These are phyloP conservation scores for Ips nitidus DNA, from an alignment of 1,140 invertebrate genomes.

Conservation along the genomic window DNA sequence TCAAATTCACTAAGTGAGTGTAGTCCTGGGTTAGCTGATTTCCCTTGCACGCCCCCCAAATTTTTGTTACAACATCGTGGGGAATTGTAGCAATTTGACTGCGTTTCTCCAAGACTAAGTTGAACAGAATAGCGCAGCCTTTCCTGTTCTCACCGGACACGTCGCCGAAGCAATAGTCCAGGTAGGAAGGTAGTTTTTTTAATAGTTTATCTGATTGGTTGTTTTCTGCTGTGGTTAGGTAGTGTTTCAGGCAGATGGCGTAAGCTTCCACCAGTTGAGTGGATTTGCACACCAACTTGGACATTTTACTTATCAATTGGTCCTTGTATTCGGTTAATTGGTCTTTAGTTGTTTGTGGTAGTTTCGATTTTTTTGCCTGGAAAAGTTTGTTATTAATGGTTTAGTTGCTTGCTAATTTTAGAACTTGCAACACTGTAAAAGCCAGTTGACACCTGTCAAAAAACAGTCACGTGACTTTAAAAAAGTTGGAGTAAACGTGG, in stretches of 20 bases:
- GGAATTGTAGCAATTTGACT: constrained; percentile 32
- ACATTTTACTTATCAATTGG: constrained; percentile 21
- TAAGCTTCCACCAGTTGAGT: constrained; percentile 27
- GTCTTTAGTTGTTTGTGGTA: constrained; percentile 13
- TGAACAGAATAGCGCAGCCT: constrained; percentile 40
- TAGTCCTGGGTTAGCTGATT: constrained; percentile 37
- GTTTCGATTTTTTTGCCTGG: constrained; percentile 41
- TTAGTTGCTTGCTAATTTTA: no score
- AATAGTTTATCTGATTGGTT: constrained; percentile 12
- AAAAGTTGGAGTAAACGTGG: no score
- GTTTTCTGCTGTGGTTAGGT: constrained; percentile 5
- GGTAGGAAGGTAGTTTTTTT: constrained; percentile 27
- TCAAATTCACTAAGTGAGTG: constrained; percentile 40
- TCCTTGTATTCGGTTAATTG: constrained; percentile 22
- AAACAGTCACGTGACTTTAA: no score
- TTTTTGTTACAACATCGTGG: constrained; percentile 36
- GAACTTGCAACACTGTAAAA: no score
- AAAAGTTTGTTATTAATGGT: constrained; percentile 9
- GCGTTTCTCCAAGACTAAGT: constrained; percentile 42
- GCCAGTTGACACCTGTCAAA: no score
- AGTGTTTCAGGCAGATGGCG: constrained; percentile 29
- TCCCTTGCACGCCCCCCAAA: constrained; percentile 42
- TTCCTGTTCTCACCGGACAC: constrained; percentile 23
- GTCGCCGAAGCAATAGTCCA: constrained; percentile 30
- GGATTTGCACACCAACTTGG: constrained; percentile 24